Evolutionary conservation across 2,888 invertebrate species (phyloP).

Genomic region (Agrotis ipsilon): DNA sequence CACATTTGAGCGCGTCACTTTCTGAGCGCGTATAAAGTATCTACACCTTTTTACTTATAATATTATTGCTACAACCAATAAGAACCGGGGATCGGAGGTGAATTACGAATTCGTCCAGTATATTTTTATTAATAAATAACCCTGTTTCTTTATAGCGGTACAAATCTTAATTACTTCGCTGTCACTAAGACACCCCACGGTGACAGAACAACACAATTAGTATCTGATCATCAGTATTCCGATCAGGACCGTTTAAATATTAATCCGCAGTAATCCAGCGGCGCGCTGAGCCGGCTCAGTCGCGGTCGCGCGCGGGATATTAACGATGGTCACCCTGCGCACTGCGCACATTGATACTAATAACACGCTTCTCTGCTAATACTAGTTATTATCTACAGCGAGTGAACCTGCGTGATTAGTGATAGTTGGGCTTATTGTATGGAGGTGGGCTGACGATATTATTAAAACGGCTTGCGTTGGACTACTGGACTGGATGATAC

Average conservation of each 20-base stretch:
- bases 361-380: neutral
- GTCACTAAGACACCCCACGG: neutral
- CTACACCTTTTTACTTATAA: no score
- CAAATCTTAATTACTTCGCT: neutral
- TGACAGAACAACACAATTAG: slow-evolving; percentile 35
- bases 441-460: no score
- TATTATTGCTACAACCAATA: no score
- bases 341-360: neutral
- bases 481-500: no score
- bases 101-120: no score
- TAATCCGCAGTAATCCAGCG: slow-evolving; percentile 37
- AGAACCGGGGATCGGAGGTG: no score
- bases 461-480: no score
- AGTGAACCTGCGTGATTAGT: neutral
- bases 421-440: slow-evolving; percentile 1
- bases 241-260: slow-evolving; percentile 45
- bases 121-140: neutral
- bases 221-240: slow-evolving; percentile 36
- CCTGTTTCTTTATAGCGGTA: no score
- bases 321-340: slow-evolving; percentile 24
- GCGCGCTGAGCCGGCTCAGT: neutral
- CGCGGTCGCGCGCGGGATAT: slow-evolving; percentile 7
- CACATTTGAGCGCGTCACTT: no score
- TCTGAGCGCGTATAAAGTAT: no score
- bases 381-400: neutral